A percentile compares a stretch with the other conserved stretches of the same genome.
phyloP scores from a whole-genome alignment of 2,797 vertebrate genomes.

The Myiotriccus ornatus region DNA sequence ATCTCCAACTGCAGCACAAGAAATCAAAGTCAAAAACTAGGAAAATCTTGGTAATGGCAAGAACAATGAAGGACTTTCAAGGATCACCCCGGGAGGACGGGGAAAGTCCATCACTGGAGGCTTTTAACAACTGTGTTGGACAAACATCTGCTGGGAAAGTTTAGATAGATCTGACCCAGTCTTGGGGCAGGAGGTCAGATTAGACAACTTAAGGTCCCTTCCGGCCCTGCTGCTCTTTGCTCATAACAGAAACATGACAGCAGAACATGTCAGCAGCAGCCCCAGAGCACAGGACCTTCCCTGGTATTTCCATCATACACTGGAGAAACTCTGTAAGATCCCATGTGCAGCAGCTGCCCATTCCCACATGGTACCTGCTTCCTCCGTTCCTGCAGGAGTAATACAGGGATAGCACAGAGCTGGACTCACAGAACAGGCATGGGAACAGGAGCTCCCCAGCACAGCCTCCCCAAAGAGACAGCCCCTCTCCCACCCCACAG shows the following conservation, averaged over 20 bases:
- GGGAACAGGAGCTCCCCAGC: not conserved
- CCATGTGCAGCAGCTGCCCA: not conserved
- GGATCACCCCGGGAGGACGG: not conserved
- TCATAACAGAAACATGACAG: not conserved
- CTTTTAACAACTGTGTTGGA: not conserved
- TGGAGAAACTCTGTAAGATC: not conserved
- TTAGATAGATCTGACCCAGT: constrained; percentile 14
- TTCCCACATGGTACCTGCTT: not conserved
- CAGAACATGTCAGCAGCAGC: not conserved
- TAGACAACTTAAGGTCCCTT: not conserved
- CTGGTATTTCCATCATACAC: fast-evolving
- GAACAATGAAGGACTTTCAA: not conserved
- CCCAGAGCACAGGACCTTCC: not conserved
- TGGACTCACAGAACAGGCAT: not conserved
- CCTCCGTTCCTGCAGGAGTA: not conserved
- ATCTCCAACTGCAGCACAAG: not conserved
- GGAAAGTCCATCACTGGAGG: not conserved
- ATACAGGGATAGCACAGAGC: not conserved
- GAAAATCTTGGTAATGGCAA: not conserved
- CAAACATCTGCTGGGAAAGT: constrained; percentile 51
- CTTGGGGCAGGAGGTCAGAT: not conserved
- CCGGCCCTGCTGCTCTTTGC: not conserved
- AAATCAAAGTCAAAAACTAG: not conserved
- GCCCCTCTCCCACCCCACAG: not conserved
- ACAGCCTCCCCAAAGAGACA: not conserved